A percentile compares a stretch with the other conserved stretches of the same genome.
Evolutionary conservation across 1,140 invertebrate genomes (phyloP).

Genomic region (Pachypeltis micranthus): DNA sequence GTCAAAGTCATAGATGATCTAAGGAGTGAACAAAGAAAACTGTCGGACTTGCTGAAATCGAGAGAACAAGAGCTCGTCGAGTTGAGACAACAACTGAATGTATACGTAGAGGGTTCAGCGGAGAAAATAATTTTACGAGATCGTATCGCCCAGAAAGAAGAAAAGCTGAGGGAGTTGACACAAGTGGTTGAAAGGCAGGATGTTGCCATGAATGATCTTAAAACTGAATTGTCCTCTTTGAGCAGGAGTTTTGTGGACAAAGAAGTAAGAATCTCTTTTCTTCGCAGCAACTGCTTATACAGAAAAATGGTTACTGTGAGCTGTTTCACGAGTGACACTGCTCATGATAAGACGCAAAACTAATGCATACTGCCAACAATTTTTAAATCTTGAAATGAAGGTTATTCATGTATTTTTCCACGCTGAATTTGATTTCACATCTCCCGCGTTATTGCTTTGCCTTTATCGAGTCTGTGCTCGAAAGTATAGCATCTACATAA

Average conservation of each 20-base stretch:
- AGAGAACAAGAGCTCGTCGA: not conserved
- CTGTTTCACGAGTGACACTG: no score
- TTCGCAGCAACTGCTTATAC: no score
- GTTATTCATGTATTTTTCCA: no score
- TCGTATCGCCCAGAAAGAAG: not conserved
- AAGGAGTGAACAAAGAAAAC: not conserved
- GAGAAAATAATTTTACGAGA: not conserved
- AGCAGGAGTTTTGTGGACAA: not conserved
- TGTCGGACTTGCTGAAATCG: not conserved
- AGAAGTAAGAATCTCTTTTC: not conserved
- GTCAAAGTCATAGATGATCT: not conserved
- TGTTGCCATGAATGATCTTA: not conserved
- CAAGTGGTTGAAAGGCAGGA: not conserved
- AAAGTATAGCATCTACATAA: no score
- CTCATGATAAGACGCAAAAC: no score
- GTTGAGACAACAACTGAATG: not conserved
- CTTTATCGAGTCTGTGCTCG: no score
- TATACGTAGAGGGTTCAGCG: not conserved
- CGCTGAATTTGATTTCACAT: no score
- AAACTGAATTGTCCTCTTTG: not conserved
- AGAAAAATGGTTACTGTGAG: no score
- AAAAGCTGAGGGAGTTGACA: not conserved
- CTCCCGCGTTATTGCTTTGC: no score
- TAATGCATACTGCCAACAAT: no score
- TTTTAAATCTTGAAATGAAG: no score